Percentiles rank a stretch among this genome's conserved stretches.
These are phyloP conservation scores for Laothoe populi DNA, from an alignment of 2,888 invertebrate genomes.

Conservation along the genomic window DNA sequence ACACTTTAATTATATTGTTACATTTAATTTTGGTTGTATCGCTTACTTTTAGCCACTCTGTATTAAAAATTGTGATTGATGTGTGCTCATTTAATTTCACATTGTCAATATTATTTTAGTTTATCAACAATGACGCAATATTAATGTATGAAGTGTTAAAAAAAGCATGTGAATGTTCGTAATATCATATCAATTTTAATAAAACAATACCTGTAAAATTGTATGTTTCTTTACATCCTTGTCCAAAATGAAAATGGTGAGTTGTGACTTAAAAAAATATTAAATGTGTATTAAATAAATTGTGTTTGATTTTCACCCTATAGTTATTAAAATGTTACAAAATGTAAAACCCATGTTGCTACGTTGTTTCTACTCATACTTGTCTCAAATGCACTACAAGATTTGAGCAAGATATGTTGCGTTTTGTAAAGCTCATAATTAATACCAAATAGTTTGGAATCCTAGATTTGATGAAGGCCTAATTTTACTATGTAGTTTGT, in stretches of 20 bases:
- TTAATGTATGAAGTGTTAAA: neutral
- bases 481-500: no score
- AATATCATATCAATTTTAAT: slow-evolving; percentile 21
- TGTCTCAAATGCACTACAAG: slow-evolving; percentile 24
- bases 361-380: neutral
- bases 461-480: no score
- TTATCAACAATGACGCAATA: neutral
- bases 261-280: neutral
- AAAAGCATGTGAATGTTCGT: slow-evolving; percentile 2
- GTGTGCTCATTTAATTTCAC: neutral
- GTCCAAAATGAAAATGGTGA: neutral
- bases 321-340: neutral
- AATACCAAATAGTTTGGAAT: no score
- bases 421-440: neutral
- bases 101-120: neutral
- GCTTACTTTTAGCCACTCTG: neutral
- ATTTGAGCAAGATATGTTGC: neutral
- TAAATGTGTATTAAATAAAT: neutral
- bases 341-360: neutral
- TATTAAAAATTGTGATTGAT: neutral
- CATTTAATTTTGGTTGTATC: slow-evolving; percentile 33
- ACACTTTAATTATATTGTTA: slow-evolving; percentile 39
- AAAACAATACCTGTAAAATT: slow-evolving; percentile 35
- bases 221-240: slow-evolving; percentile 19
- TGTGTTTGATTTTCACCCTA: slow-evolving; percentile 10